Evolutionary conservation across 1,140 invertebrate species (phyloP), one percentile per base, ranked within the genome.

Genomic region (Drosophila pseudoobscura): DNA sequence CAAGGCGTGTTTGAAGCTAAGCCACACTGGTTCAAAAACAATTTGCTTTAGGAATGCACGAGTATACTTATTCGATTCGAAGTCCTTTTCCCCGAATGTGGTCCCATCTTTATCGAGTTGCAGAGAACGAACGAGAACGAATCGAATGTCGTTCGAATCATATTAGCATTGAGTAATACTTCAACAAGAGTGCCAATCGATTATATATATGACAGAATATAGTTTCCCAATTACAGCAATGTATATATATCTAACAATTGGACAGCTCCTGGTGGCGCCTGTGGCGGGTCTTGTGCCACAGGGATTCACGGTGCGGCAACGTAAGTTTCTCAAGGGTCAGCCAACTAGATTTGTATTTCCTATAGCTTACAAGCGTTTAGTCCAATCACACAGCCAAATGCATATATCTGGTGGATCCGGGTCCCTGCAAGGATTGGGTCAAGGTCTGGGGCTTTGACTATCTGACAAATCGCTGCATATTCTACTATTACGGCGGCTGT

Each of bases 401-500:
- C 49, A 43, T 65, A 17, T 83, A 58, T 50, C 41, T 80, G 31
- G 80, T 80, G 0, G 69, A 68, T 61, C 35, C 55, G 0, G 80
- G 80, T 11, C 71, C 61, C 24, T 83, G 80, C 17, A 15, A 62
- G 6, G 46, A 63, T 6, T 58, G 39, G 8, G 11, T 50, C 0
- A 75, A 79, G 8, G 80, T 83, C 15, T 83, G 73, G 56, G 80
- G 80, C 26, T 83, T 61, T 24, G 80, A 83, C 43, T 83, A 84
- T 6, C 1, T 72, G 1, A 83, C 61, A 4, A 83, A 83, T 68
- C 75, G 80, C 0, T 83, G 80, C 45, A 83, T 84, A 2, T 70
- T 75, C 47, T 83, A 44, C 41, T 57, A 49, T 17, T 83, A 83
- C 11, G 76, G 76, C 3, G 80, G 80, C n/a, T 83, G 79, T 49